phyloP scores from a whole-genome alignment of 2,113 vertebrate genomes.

The Phyllostomus hastatus region DNA sequence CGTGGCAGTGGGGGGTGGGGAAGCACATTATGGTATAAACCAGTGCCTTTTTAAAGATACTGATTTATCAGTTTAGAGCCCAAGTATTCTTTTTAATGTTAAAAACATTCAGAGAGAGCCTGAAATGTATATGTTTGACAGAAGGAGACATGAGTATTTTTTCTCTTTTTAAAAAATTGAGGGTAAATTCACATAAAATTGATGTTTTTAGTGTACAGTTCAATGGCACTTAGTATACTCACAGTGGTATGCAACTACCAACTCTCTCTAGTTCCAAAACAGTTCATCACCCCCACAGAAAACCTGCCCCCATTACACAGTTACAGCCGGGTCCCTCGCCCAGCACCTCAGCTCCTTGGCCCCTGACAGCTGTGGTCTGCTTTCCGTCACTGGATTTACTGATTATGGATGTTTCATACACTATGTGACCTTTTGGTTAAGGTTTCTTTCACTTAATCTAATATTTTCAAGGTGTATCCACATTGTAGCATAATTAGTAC shows the following conservation, averaged over 20 bases:
- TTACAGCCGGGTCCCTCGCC: background rate
- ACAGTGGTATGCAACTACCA: background rate
- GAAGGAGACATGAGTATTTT: background rate
- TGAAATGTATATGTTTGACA: background rate
- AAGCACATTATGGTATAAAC: background rate
- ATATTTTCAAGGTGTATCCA: background rate
- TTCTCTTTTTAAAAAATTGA: background rate
- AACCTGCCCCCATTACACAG: background rate
- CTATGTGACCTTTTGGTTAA: background rate
- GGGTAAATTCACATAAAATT: background rate
- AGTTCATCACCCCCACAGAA: background rate
- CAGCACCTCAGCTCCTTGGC: background rate
- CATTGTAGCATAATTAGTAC: background rate
- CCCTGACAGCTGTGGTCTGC: background rate
- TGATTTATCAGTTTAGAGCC: background rate
- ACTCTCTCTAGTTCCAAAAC: background rate
- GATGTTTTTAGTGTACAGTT: background rate
- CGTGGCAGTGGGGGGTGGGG: background rate
- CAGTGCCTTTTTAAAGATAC: background rate
- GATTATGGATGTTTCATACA: background rate
- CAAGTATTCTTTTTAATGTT: background rate
- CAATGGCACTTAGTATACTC: background rate
- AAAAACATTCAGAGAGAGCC: background rate
- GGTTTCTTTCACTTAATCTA: background rate
- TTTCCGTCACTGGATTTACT: conserved; percentile 6